These are phyloP conservation scores for Cettia cetti DNA, from an alignment of 2,113 vertebrate genomes.

Conservation along the genomic window DNA sequence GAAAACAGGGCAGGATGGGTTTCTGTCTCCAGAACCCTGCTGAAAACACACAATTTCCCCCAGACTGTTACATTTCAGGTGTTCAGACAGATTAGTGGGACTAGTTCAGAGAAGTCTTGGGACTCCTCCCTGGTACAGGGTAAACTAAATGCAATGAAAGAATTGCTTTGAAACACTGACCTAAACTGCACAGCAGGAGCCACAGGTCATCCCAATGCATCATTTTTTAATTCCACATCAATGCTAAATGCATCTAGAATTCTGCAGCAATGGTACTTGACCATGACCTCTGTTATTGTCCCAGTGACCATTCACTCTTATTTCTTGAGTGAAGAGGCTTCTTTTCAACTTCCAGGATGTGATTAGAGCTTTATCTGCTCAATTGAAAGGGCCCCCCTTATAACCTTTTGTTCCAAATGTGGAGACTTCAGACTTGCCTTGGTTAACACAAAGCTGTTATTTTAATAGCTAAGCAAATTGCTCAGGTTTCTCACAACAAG, in stretches of 20 bases:
- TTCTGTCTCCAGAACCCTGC: neutral
- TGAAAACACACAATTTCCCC: neutral
- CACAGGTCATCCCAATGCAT: neutral
- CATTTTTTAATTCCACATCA: neutral
- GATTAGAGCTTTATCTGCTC: neutral
- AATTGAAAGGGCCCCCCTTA: neutral
- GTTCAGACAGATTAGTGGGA: neutral
- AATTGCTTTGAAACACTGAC: neutral
- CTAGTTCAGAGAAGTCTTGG: neutral
- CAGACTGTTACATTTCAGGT: neutral
- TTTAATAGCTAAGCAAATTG: neutral
- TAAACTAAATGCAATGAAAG: neutral
- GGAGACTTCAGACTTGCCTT: neutral
- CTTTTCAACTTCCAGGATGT: neutral
- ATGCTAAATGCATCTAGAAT: neutral
- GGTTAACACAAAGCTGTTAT: neutral
- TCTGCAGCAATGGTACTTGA: neutral
- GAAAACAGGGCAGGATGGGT: rapidly evolving
- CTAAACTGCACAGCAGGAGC: neutral
- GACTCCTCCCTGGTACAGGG: neutral
- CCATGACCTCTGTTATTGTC: neutral
- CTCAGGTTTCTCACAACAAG: neutral
- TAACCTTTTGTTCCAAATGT: neutral
- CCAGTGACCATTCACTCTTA: neutral
- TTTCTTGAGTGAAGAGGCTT: neutral